Percentiles rank a stretch among this genome's conserved stretches.
These are phyloP conservation scores for Tachypleus tridentatus DNA, from an alignment of 1,140 invertebrate species.

Conservation along the genomic window DNA sequence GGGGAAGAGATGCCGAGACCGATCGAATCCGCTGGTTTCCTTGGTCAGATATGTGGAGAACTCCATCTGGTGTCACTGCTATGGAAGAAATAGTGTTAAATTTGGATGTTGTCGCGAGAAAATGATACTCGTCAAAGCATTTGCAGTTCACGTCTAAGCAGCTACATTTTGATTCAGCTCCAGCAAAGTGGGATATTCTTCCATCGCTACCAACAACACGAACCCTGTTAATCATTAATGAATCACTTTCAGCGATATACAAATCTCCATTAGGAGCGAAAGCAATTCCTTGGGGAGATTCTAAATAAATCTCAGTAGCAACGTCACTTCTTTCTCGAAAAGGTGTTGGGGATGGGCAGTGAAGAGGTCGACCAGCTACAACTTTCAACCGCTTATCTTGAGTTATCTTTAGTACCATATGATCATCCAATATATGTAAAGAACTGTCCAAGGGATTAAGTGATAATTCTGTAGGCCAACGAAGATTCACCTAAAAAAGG, in stretches of 20 bases:
- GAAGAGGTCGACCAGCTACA: constrained; percentile 77
- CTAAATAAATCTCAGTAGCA: constrained; percentile 28
- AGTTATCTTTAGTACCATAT: constrained; percentile 80
- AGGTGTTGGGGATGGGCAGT: constrained; percentile 49
- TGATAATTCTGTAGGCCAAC: constrained; percentile 89
- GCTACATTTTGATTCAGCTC: constrained; percentile 37
- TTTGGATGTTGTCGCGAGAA: constrained; percentile 76
- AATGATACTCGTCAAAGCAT: constrained; percentile 79
- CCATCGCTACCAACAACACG: constrained; percentile 44
- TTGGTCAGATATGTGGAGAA: constrained; percentile 88
- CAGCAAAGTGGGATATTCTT: constrained; percentile 37
- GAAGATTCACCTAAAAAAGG: constrained; percentile 52
- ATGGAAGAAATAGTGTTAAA: constrained; percentile 84
- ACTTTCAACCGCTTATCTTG: constrained; percentile 66
- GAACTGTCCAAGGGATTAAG: constrained; percentile 86
- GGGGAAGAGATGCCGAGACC: constrained; percentile 75
- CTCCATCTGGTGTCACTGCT: constrained; percentile 83
- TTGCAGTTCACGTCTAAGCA: constrained; percentile 42
- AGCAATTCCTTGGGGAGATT: constrained; percentile 45
- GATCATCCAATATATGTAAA: constrained; percentile 88
- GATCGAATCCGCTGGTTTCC: constrained; percentile 74
- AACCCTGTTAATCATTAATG: constrained; percentile 75
- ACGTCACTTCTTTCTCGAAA: constrained; percentile 24
- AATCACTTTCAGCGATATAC: constrained; percentile 86
- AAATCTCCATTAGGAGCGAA: constrained; percentile 87